Evolutionary conservation across 2,888 invertebrate species (phyloP), one percentile per base, ranked within the genome.

Genomic region (Deilephila elpenor): DNA sequence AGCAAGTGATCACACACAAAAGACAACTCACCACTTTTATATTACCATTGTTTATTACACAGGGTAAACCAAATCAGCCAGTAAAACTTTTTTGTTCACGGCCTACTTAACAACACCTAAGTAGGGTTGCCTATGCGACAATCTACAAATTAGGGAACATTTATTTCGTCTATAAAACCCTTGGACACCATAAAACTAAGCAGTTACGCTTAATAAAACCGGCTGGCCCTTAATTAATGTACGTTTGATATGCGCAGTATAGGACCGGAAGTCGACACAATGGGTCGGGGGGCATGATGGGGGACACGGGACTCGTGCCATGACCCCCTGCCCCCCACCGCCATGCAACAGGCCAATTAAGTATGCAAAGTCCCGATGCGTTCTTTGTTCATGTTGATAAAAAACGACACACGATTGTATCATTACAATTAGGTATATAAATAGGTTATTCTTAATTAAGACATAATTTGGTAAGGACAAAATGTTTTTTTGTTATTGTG

Each of bases 241-340:
- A 75, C 78, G 64, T 72, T 80, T 78, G 76, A 79, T 78, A 75
- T 78, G 70, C 73, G 71, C 59, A 56, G 76, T 70, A 73, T 71
- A 37, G 32, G 71, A 34, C 83, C 82, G 88, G 88, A 88, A 87
- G 83, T 80, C 74, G 75, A 80, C 62, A 84, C 88, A 85, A 86
- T 82, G 80, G 80, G 71, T 75, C 76, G 76, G 74, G 79, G 77
- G 78, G 81, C 78, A 82, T 83, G 85, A 84, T 81, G 82, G 82
- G 82, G 80, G 80, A 78, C 82, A 81, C 72, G 79, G 82, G 82
- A 83, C 84, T 79, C 83, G 78, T 82, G 80, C 83, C 83, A 74
- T 86, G 86, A 85, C 86, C 89, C 84, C 77, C 72, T 86, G 86
- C 85, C 86, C 89, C 84, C 77, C 72, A 73, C 59, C 78, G 79